phyloP scores from a whole-genome alignment of 2,797 vertebrate species.

The Falco concolor region DNA sequence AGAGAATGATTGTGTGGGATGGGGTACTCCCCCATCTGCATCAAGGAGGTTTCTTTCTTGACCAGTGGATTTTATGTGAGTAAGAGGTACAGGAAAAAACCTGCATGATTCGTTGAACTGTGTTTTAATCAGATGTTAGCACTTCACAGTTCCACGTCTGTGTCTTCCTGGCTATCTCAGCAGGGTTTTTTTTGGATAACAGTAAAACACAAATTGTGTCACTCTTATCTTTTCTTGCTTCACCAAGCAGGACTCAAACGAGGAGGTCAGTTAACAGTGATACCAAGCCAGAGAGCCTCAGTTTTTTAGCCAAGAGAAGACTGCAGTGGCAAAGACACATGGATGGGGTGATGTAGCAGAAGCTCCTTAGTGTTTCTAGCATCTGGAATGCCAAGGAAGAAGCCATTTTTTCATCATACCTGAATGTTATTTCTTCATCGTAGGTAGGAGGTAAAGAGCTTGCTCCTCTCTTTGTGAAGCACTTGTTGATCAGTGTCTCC shows the following conservation, averaged over 20 bases:
- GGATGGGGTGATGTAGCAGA: background rate
- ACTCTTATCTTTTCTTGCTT: background rate
- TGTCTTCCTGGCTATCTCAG: background rate
- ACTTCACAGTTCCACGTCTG: background rate
- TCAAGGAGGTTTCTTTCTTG: background rate
- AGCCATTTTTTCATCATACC: background rate
- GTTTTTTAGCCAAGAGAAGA: background rate
- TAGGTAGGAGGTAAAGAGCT: background rate
- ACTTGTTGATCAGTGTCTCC: background rate
- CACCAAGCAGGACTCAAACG: background rate
- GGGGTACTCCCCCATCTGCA: background rate
- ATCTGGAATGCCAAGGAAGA: background rate
- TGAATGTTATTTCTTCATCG: background rate
- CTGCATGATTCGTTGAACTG: background rate
- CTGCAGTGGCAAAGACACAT: background rate
- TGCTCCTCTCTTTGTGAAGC: background rate
- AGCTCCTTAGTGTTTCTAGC: background rate
- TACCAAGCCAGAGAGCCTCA: background rate
- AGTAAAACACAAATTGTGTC: background rate
- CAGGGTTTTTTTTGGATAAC: background rate
- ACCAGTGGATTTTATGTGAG: background rate
- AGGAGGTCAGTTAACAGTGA: background rate
- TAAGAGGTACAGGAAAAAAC: background rate
- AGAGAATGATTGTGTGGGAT: background rate
- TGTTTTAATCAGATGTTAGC: constrained; percentile 8